Base-by-base conservation (phyloP, 2,797 vertebrate species). In the Rhincodon typus region DNA sequence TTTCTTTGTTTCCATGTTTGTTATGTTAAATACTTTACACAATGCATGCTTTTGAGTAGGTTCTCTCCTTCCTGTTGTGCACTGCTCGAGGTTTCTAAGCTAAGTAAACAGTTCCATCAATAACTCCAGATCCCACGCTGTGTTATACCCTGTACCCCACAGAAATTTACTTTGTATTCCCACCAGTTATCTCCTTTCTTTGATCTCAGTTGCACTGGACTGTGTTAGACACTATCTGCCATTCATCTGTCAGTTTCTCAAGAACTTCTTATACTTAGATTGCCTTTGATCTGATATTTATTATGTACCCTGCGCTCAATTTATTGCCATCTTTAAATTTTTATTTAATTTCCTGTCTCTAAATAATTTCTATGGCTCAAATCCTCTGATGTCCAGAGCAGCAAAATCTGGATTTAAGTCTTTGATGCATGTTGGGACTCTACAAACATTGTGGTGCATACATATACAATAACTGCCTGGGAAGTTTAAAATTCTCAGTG, bases 301-400 rank as follows among this genome's bases (percentile, higher is more conserved):
- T 21, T 46, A 86, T 30, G 2, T 21, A 69, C 50, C 50, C 53
- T 50, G 34, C 25, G 27, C 50, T 23, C 50, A 57, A 50, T 57
- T 88, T 57, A 57, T 57, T 62, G 27, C 12, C 12, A 88, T 88
- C 2, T 57, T 3, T 25, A 87, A 57, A 87, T 50, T 87, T 88
- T 57, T 88, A 7, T 88, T 88, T 88, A 90, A 90, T 34, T 90
- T 30, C 27, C 87, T 62, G 72, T n/a, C 87, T 90, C 87, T 30
- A 57, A 27, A 10, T 30, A 2, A 4, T 38, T 88, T 27, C 30
- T 30, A 34, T 57, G 27, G 27, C 12, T 12, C 57, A 23, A 69
- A 69, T 69, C 67, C 21, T 69, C 67, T 23, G 21, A 69, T 0
- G 21, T 69, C 67, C 67, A 69, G 67, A 69, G 67, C 67, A 69